phyloP scores from a whole-genome alignment of 1,140 invertebrate species.

The Penaeus japonicus region DNA sequence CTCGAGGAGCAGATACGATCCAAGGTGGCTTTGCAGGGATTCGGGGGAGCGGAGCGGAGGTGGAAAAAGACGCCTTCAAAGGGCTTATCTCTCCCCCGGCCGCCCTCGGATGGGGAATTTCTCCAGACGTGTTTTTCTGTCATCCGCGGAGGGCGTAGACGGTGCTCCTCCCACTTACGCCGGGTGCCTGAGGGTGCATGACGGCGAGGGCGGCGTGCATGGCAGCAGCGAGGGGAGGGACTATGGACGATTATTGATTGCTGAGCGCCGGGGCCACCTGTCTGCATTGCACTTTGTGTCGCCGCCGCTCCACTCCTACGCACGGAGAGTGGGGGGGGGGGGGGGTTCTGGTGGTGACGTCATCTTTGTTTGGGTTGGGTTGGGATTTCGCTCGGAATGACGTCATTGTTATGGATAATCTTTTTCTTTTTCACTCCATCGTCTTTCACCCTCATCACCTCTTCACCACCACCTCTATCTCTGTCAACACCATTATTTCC shows the following conservation, averaged over 20 bases:
- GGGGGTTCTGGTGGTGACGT: not conserved
- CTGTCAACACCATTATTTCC: not conserved
- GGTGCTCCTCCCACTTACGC: not conserved
- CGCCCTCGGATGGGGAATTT: too few relatives aligned
- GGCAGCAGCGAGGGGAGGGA: not conserved
- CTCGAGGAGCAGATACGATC: too few relatives aligned
- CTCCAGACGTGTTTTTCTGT: too few relatives aligned
- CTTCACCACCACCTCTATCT: not conserved
- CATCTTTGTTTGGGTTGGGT: not conserved
- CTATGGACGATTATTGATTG: not conserved
- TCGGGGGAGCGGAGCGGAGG: too few relatives aligned
- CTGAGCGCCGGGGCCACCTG: too few relatives aligned
- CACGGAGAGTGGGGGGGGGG: not conserved
- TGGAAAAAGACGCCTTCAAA: too few relatives aligned
- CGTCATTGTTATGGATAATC: too few relatives aligned
- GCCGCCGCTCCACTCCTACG: too few relatives aligned
- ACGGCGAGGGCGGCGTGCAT: not conserved
- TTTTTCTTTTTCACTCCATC: not conserved
- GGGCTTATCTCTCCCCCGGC: too few relatives aligned
- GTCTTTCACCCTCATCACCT: not conserved
- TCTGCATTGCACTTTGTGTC: too few relatives aligned
- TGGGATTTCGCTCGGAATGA: not conserved
- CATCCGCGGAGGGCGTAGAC: not conserved
- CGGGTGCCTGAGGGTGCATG: not conserved
- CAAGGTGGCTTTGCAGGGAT: too few relatives aligned